phyloP scores from a whole-genome alignment of 2,888 invertebrate genomes.

The Lampropteryx suffumata region DNA sequence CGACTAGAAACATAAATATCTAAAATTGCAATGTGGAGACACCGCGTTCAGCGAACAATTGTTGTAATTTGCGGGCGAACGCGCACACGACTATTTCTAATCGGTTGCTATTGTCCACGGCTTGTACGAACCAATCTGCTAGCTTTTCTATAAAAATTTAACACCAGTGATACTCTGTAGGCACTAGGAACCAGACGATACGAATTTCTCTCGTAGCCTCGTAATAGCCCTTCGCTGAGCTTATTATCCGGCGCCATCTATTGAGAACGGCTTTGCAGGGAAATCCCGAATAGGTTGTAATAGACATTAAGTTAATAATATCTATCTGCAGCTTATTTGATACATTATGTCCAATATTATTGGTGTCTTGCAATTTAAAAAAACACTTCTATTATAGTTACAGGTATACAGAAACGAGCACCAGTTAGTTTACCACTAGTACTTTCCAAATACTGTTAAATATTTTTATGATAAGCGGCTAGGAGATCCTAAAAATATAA shows the following conservation, averaged over 20 bases:
- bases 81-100: constrained; percentile 57
- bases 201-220: constrained; percentile 68
- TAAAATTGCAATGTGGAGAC: constrained; percentile 23
- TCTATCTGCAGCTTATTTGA: constrained; percentile 60
- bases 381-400: too few relatives aligned
- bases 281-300: constrained; percentile 76
- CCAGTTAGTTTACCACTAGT: too few relatives aligned
- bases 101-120: constrained; percentile 66
- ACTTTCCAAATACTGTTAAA: too few relatives aligned
- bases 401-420: too few relatives aligned
- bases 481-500: too few relatives aligned
- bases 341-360: constrained; percentile 50
- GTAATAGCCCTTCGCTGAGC: constrained; percentile 79
- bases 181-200: constrained; percentile 57
- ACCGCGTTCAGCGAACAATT: constrained; percentile 49
- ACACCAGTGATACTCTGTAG: constrained; percentile 37
- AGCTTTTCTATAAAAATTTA: constrained; percentile 63
- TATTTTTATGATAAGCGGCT: too few relatives aligned
- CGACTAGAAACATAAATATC: constrained; percentile 18
- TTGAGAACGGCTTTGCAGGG: constrained; percentile 79
- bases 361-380: constrained; percentile 16
- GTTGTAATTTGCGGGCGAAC: constrained; percentile 64
- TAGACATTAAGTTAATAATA: constrained; percentile 68
- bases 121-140: constrained; percentile 52
- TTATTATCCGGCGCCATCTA: constrained; percentile 79